A percentile compares a stretch with the other conserved stretches of the same genome.
Conservation (phyloP, 2,888 invertebrate genomes). For the Dasypolia templi region DNA sequence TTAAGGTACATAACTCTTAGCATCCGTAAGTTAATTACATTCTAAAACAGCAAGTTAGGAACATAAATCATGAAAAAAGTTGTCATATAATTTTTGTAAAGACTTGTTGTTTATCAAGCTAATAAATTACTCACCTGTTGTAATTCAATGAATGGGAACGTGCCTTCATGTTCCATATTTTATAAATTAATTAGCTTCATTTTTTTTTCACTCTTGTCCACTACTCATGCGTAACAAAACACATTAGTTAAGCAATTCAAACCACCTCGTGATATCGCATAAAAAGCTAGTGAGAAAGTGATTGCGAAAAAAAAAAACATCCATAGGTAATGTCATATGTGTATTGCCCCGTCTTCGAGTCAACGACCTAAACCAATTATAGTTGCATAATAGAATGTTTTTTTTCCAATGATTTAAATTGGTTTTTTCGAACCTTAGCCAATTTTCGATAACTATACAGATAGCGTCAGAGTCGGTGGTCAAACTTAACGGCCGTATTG, state of each 20-base stretch:
- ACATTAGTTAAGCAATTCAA: slow-evolving; percentile 72
- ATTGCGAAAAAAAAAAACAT: slow-evolving; percentile 76
- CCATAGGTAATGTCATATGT: slow-evolving; percentile 74
- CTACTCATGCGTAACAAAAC: slow-evolving; percentile 79
- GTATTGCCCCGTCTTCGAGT: slow-evolving; percentile 78
- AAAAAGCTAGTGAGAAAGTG: slow-evolving; percentile 81
- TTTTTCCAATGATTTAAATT: slow-evolving; percentile 80
- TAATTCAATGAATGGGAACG: slow-evolving; percentile 55
- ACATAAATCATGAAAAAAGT: slow-evolving; percentile 34
- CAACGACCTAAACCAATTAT: slow-evolving; percentile 87
- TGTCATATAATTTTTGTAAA: slow-evolving; percentile 30
- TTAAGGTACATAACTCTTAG: slow-evolving; percentile 33
- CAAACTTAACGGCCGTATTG: too few relatives aligned
- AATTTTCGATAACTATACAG: slow-evolving; percentile 79
- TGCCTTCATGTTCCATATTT: slow-evolving; percentile 62
- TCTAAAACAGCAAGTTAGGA: slow-evolving; percentile 13
- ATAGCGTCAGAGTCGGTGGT: slow-evolving; percentile 75
- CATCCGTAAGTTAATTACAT: slow-evolving; percentile 35
- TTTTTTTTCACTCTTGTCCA: slow-evolving; percentile 64
- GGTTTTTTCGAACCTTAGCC: slow-evolving; percentile 79
- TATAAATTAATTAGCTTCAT: slow-evolving; percentile 67
- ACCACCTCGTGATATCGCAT: slow-evolving; percentile 65
- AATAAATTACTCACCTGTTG: slow-evolving; percentile 34
- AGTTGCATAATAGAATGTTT: slow-evolving; percentile 83
- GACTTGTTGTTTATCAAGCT: slow-evolving; percentile 35